Evolutionary conservation across 2,113 vertebrate genomes (phyloP).

Genomic region (Stictonetta naevosa): DNA sequence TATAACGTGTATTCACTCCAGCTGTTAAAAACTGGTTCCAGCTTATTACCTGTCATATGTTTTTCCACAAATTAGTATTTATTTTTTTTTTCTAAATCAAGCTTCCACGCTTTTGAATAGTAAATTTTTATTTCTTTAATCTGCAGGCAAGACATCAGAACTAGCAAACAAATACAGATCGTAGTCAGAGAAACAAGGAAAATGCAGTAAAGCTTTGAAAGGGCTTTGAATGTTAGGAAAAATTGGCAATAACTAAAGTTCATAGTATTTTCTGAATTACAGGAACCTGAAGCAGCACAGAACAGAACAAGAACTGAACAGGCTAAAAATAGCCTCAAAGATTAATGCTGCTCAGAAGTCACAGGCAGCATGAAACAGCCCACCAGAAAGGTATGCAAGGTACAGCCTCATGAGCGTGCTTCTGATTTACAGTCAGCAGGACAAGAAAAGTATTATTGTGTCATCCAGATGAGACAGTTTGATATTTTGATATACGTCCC

Average conservation of each 20-base stretch:
- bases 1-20: neutral
- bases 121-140: neutral
- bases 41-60: neutral
- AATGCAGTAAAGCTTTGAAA: neutral
- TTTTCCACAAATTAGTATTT: neutral
- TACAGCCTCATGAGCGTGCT: neutral
- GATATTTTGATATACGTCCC: neutral
- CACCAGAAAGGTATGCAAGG: neutral
- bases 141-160: neutral
- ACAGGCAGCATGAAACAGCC: neutral
- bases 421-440: neutral
- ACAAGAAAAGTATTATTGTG: neutral
- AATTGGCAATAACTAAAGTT: neutral
- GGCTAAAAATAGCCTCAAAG: neutral
- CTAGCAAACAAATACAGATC: neutral
- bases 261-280: neutral
- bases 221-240: conserved; percentile 11
- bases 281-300: neutral
- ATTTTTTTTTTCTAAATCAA: neutral
- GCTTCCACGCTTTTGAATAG: neutral
- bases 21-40: neutral
- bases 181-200: neutral
- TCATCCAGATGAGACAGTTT: neutral
- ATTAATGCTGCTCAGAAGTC: neutral
- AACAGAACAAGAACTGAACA: neutral